Evolutionary conservation across 2,888 invertebrate species (phyloP).

Genomic region (Drosophila mulleri): DNA sequence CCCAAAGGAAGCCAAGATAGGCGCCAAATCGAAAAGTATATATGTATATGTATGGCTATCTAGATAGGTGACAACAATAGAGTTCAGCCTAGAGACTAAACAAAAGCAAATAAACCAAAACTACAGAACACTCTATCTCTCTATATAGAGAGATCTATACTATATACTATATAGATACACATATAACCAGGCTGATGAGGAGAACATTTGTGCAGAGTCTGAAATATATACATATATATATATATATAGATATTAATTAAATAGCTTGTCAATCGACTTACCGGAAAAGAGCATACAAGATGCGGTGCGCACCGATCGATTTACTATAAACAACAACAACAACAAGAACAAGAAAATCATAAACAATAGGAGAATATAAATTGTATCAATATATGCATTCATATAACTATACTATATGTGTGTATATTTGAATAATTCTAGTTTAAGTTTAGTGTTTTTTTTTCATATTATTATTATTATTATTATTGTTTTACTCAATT

Average conservation of each 20-base stretch:
- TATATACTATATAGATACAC: background rate
- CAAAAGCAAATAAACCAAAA: conserved; percentile 9
- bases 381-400: conserved; percentile 5
- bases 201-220: conserved; percentile 45
- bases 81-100: conserved; percentile 33
- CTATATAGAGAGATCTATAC: conserved; percentile 16
- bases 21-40: conserved; percentile 6
- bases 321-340: conserved; percentile 8
- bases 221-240: conserved; percentile 29
- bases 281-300: conserved; percentile 54
- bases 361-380: conserved; percentile 2
- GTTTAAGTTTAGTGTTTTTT: conserved; percentile 16
- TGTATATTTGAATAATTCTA: conserved; percentile 19
- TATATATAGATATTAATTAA: conserved; percentile 21
- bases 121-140: background rate
- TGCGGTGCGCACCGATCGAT: conserved; percentile 50
- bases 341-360: background rate
- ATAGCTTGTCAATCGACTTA: conserved; percentile 23
- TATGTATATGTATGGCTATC: conserved; percentile 20
- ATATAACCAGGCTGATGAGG: conserved; percentile 20
- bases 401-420: background rate
- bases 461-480: background rate
- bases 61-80: conserved; percentile 43
- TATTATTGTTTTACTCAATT: background rate
- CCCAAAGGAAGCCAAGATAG: conserved; percentile 5